These are phyloP conservation scores for Atrina japonica DNA, from an alignment of 2,888 invertebrate genomes.

Conservation along the genomic window DNA sequence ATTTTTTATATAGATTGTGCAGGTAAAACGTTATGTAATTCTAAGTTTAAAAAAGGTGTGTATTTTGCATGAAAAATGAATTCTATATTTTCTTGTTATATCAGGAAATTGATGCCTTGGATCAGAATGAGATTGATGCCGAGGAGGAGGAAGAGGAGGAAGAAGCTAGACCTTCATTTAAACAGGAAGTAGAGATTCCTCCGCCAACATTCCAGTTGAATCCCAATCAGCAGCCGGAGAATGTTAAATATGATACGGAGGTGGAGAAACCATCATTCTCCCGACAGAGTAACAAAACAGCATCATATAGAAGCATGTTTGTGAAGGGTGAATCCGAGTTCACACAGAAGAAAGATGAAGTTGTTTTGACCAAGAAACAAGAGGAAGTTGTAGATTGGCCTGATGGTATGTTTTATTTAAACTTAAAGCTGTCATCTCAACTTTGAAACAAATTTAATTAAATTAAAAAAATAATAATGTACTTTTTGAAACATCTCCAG, in stretches of 20 bases:
- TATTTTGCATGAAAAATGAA: no score
- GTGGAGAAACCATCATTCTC: slow-evolving; percentile 2
- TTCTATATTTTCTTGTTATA: no score
- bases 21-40: no score
- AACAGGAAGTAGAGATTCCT: slow-evolving; percentile 29
- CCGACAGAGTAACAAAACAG: slow-evolving; percentile 45
- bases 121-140: slow-evolving; percentile 29
- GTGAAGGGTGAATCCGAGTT: slow-evolving; percentile 69
- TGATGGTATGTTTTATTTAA: slow-evolving; percentile 54
- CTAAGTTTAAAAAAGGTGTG: no score
- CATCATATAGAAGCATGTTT: slow-evolving; percentile 64
- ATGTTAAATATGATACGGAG: neutral
- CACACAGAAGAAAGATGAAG: slow-evolving; percentile 45
- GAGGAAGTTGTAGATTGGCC: slow-evolving; percentile 60
- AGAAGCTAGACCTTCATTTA: slow-evolving; percentile 27
- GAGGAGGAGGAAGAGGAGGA: slow-evolving; percentile 22
- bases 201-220: slow-evolving; percentile 27
- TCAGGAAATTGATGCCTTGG: slow-evolving; percentile 60
- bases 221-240: slow-evolving; percentile 1
- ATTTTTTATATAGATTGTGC: no score
- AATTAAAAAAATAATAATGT: no score
- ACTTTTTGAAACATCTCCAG: no score
- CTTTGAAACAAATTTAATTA: no score
- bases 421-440: no score
- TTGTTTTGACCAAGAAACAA: slow-evolving; percentile 28